Percentiles rank a stretch among this genome's conserved stretches.
These are phyloP conservation scores for Pachliopta kotzebuea DNA, from an alignment of 2,888 invertebrate species.

Conservation along the genomic window DNA sequence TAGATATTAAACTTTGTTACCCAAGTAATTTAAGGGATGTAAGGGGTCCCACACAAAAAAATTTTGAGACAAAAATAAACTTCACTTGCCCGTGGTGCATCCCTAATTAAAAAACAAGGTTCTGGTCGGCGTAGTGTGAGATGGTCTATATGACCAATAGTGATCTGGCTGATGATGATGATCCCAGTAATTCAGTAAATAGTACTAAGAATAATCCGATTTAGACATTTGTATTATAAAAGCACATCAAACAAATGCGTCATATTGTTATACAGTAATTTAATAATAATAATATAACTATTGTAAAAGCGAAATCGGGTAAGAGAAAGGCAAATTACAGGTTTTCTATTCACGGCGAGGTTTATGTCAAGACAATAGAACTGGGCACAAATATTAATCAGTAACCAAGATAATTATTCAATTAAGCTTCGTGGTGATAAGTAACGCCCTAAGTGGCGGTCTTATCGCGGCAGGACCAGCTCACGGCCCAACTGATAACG, in stretches of 20 bases:
- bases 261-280: slow-evolving; percentile 20
- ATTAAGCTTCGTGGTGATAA: slow-evolving; percentile 13
- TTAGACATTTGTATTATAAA: neutral
- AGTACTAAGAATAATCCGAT: neutral
- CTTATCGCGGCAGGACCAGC: slow-evolving; percentile 13
- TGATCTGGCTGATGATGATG: too few relatives aligned
- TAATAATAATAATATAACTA: slow-evolving; percentile 15
- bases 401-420: slow-evolving; percentile 16
- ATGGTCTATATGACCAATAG: too few relatives aligned
- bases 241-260: neutral
- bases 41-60: too few relatives aligned
- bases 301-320: neutral
- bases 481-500: slow-evolving; percentile 19
- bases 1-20: too few relatives aligned
- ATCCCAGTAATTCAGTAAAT: too few relatives aligned
- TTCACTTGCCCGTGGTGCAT: too few relatives aligned
- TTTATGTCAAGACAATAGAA: slow-evolving; percentile 12
- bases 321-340: slow-evolving; percentile 4
- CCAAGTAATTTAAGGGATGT: too few relatives aligned
- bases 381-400: slow-evolving; percentile 17
- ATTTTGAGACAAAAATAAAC: too few relatives aligned
- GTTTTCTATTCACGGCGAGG: neutral
- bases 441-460: slow-evolving; percentile 16
- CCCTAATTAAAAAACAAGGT: too few relatives aligned
- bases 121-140: too few relatives aligned